Conservation (phyloP, 2,113 vertebrate genomes). For the Paraplagusia blochii region DNA sequence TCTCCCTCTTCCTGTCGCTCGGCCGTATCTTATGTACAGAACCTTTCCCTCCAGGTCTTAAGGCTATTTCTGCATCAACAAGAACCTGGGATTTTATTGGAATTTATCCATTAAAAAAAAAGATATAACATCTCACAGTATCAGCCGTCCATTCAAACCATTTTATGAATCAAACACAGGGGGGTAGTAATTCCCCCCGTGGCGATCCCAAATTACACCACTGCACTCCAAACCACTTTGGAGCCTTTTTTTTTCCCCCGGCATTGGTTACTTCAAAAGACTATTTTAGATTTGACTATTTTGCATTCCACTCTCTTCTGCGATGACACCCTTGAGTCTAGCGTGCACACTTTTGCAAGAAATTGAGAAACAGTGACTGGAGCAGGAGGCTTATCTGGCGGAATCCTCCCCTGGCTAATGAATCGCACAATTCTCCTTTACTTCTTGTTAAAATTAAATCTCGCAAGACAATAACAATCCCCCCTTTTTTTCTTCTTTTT, state of each 20-base stretch:
- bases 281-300: slow-evolving; percentile 23
- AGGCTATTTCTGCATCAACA: slow-evolving; percentile 33
- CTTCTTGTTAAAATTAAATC: slow-evolving; percentile 40
- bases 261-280: slow-evolving; percentile 17
- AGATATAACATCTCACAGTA: slow-evolving; percentile 37
- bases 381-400: slow-evolving; percentile 1
- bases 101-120: slow-evolving; percentile 24
- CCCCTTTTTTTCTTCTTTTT: background rate
- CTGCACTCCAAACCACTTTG: slow-evolving; percentile 24
- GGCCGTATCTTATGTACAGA: background rate
- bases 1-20: no score
- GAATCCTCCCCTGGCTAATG: slow-evolving; percentile 31
- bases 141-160: slow-evolving; percentile 29
- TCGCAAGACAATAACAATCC: slow-evolving; percentile 16
- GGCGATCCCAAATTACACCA: slow-evolving; percentile 11
- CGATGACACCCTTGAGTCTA: slow-evolving; percentile 27
- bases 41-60: slow-evolving; percentile 35
- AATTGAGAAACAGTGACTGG: slow-evolving; percentile 18
- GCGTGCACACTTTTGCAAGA: slow-evolving; percentile 5
- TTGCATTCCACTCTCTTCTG: slow-evolving; percentile 1
- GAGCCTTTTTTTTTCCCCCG: background rate
- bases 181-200: slow-evolving; percentile 25
- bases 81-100: slow-evolving; percentile 21
- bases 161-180: slow-evolving; percentile 43
- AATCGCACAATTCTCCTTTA: slow-evolving; percentile 33